Conservation (phyloP, 2,113 vertebrate genomes). For the Morone saxatilis region DNA sequence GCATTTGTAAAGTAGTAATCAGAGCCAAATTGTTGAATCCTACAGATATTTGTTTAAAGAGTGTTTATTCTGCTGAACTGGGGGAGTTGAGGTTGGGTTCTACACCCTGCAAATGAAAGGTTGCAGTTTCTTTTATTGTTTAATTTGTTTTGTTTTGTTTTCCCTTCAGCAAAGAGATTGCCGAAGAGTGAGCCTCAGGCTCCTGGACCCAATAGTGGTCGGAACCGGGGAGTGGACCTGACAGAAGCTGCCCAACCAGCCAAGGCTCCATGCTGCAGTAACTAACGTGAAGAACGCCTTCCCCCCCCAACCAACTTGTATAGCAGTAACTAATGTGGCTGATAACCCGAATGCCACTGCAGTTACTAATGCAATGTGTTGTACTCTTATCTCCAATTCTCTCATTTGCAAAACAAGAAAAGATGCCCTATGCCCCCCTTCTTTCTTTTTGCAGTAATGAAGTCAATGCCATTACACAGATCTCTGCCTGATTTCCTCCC, state of each 20-base stretch:
- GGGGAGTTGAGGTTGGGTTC: neutral
- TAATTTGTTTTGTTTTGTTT: neutral
- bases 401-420: constrained; percentile 71
- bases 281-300: constrained; percentile 84
- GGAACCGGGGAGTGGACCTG: constrained; percentile 95
- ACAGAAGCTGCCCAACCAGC: constrained; percentile 92
- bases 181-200: constrained; percentile 96
- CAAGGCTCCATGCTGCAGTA: constrained; percentile 96
- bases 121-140: neutral
- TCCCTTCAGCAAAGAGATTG: constrained; percentile 90
- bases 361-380: constrained; percentile 79
- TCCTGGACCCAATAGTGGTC: constrained; percentile 86
- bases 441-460: constrained; percentile 26
- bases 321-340: constrained; percentile 77
- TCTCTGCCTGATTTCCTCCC: constrained; percentile 52
- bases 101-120: neutral
- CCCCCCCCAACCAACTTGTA: constrained; percentile 44
- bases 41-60: neutral
- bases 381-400: constrained; percentile 60
- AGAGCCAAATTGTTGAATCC: neutral
- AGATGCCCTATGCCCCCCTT: constrained; percentile 32
- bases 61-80: neutral
- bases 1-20: neutral
- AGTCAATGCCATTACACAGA: constrained; percentile 47
- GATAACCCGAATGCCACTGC: constrained; percentile 72